phyloP scores from a whole-genome alignment of 2,797 vertebrate species.

The Gymnoscopelus microlampas region DNA sequence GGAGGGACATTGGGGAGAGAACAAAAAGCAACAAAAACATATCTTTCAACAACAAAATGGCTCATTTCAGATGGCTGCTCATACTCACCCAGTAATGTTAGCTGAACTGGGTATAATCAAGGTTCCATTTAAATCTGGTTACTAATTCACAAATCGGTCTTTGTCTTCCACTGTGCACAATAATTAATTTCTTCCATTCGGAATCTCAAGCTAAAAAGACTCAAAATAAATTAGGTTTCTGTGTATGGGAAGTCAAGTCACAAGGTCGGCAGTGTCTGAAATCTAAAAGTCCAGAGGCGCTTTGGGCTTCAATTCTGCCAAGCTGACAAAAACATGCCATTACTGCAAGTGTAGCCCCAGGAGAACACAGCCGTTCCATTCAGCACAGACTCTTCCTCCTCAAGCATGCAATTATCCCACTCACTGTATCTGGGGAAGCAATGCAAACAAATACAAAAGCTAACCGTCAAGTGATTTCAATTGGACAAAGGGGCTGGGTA shows the following conservation, averaged over 20 bases:
- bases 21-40: no score
- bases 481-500: slow-evolving; percentile 43
- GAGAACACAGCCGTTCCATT: background rate
- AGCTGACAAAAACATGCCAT: no score
- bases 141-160: no score
- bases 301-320: background rate
- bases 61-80: slow-evolving; percentile 40
- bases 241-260: background rate
- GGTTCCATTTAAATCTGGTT: slow-evolving; percentile 38
- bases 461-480: slow-evolving; percentile 42
- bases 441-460: slow-evolving; percentile 46
- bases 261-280: background rate
- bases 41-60: slow-evolving; percentile 12
- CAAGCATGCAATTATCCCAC: slow-evolving; percentile 47
- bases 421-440: slow-evolving; percentile 30
- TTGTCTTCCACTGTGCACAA: no score
- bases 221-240: background rate
- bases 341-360: no score
- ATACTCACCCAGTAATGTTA: slow-evolving; percentile 29
- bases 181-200: no score
- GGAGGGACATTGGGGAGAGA: no score
- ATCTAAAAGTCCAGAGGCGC: background rate
- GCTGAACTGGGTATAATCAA: slow-evolving; percentile 45
- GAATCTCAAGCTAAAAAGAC: no score
- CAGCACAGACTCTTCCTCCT: background rate